These are phyloP conservation scores for Apotomis capreana DNA, from an alignment of 2,888 invertebrate species.

Conservation along the genomic window DNA sequence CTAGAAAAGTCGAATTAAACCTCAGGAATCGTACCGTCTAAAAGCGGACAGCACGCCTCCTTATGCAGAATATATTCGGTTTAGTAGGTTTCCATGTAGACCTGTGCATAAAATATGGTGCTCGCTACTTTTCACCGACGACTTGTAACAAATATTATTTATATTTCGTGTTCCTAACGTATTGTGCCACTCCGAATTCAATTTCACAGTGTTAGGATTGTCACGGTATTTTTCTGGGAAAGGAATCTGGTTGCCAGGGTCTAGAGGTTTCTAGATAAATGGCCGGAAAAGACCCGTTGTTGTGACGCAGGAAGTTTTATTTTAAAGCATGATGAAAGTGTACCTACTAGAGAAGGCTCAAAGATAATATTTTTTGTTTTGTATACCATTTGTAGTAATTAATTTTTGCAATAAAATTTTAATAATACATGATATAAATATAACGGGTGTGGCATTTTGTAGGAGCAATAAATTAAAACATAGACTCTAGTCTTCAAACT, in stretches of 20 bases:
- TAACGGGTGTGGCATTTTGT: too few relatives aligned
- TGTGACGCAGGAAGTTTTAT: too few relatives aligned
- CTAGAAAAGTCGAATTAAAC: background rate
- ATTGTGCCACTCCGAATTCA: slow-evolving; percentile 24
- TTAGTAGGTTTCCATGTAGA: slow-evolving; percentile 73
- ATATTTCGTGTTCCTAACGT: slow-evolving; percentile 49
- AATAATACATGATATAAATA: too few relatives aligned
- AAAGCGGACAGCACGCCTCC: slow-evolving; percentile 52
- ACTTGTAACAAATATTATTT: slow-evolving; percentile 52
- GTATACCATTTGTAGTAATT: too few relatives aligned
- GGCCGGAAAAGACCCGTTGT: too few relatives aligned
- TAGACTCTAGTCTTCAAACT: too few relatives aligned
- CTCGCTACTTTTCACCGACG: slow-evolving; percentile 49
- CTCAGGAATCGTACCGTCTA: slow-evolving; percentile 47
- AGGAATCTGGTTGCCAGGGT: background rate
- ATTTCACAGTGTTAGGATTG: slow-evolving; percentile 24
- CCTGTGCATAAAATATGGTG: slow-evolving; percentile 73
- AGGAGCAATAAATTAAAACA: too few relatives aligned
- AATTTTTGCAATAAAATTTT: too few relatives aligned
- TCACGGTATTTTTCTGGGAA: slow-evolving; percentile 11
- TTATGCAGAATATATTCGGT: slow-evolving; percentile 71
- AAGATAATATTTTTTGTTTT: too few relatives aligned
- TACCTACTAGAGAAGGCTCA: too few relatives aligned
- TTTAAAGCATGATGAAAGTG: too few relatives aligned
- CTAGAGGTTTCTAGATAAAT: background rate